Evolutionary conservation across 1,140 invertebrate genomes (phyloP).

Genomic region (Brachionus calyciflorus): DNA sequence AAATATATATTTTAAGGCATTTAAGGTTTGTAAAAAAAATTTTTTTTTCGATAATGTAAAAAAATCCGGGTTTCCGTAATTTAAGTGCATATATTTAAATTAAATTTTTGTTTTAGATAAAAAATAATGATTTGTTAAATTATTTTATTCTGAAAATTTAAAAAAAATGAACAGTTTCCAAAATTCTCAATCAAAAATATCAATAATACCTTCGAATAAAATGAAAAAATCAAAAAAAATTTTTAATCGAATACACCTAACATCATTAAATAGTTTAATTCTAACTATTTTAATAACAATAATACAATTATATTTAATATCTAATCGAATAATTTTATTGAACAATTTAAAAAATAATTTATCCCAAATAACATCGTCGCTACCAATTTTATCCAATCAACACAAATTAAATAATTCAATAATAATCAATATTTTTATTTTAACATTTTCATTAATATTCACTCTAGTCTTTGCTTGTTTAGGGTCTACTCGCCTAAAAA

Average conservation of each 20-base stretch:
- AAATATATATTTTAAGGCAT: too few relatives aligned
- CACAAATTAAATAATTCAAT: constrained; percentile 36
- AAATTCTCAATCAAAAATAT: neutral
- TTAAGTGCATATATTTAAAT: too few relatives aligned
- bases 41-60: too few relatives aligned
- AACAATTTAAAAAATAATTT: neutral
- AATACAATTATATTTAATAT: constrained; percentile 18
- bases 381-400: neutral
- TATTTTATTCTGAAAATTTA: too few relatives aligned
- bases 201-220: neutral
- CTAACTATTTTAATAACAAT: neutral
- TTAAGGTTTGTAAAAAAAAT: too few relatives aligned
- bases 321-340: neutral
- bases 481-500: neutral
- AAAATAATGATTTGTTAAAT: too few relatives aligned
- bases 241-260: constrained; percentile 8
- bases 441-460: constrained; percentile 26
- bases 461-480: neutral
- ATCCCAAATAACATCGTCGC: neutral
- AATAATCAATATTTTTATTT: constrained; percentile 17
- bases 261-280: neutral
- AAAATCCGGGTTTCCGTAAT: too few relatives aligned
- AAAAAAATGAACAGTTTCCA: neutral
- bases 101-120: too few relatives aligned
- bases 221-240: neutral